These are phyloP conservation scores for Martes flavigula DNA, from an alignment of 2,797 vertebrate species.

Conservation along the genomic window DNA sequence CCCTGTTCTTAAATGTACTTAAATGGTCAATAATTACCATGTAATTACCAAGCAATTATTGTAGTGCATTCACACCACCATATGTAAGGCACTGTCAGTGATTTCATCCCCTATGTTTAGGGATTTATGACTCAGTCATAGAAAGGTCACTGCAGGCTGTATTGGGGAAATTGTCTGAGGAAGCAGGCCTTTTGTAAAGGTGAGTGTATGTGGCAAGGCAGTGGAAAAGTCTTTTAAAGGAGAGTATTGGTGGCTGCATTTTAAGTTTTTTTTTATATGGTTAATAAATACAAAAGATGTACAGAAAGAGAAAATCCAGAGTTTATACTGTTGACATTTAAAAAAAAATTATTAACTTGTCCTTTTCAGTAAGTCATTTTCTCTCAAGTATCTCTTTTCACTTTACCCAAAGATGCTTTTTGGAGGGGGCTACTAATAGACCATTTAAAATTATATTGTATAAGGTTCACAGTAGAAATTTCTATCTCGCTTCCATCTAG, in stretches of 20 bases:
- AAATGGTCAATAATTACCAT: conserved; percentile 79
- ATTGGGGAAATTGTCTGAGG: background rate
- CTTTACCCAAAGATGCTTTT: conserved; percentile 68
- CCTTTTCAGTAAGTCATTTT: conserved; percentile 59
- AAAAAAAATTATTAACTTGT: background rate
- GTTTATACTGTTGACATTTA: background rate
- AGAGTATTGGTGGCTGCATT: background rate
- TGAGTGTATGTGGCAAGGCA: background rate
- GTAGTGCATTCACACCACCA: conserved; percentile 62
- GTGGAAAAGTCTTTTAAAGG: background rate
- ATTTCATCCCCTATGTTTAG: conserved; percentile 69
- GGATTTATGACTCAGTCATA: conserved; percentile 72
- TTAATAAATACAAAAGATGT: background rate
- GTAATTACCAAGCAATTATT: conserved; percentile 75
- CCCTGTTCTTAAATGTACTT: conserved; percentile 79
- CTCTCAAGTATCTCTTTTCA: conserved; percentile 61
- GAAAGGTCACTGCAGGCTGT: conserved; percentile 67
- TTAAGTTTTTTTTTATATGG: background rate
- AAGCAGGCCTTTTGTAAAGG: background rate
- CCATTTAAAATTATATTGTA: conserved; percentile 68
- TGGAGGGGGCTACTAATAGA: conserved; percentile 64
- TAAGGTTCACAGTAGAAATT: conserved; percentile 77
- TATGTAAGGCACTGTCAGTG: conserved; percentile 65
- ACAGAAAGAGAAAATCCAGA: background rate
- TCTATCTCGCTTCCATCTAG: conserved; percentile 72